phyloP scores from a whole-genome alignment of 2,113 vertebrate species.

The Colius striatus region DNA sequence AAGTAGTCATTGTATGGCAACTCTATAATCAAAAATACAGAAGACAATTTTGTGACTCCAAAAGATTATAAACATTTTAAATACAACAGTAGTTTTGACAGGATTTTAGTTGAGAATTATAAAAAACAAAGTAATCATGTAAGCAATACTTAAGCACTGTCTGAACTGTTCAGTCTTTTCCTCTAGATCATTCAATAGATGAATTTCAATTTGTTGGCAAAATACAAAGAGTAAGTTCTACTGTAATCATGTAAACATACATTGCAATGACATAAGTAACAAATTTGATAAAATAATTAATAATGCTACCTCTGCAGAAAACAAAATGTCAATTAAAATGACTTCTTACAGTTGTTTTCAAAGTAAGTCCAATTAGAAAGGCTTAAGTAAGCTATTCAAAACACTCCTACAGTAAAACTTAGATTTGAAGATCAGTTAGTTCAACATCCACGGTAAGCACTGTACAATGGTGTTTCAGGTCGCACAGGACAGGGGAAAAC shows the following conservation, averaged over 20 bases:
- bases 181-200: background rate
- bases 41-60: background rate
- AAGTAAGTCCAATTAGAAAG: background rate
- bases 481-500: no score
- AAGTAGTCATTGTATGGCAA: constrained; percentile 88
- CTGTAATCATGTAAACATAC: background rate
- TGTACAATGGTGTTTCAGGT: background rate
- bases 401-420: background rate
- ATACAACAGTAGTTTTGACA: background rate
- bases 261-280: background rate
- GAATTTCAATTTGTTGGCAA: background rate
- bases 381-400: background rate
- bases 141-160: background rate
- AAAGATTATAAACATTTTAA: background rate
- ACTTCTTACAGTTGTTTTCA: background rate
- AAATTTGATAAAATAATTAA: background rate
- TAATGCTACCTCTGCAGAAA: background rate
- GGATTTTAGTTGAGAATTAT: background rate
- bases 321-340: background rate
- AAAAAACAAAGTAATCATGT: background rate
- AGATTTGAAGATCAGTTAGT: background rate
- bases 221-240: background rate
- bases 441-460: background rate
- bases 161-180: background rate
- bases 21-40: constrained; percentile 63